A percentile compares a stretch with the other conserved stretches of the same genome.
Evolutionary conservation across 2,888 invertebrate genomes (phyloP).

Genomic region (Limnephilus rhombicus): DNA sequence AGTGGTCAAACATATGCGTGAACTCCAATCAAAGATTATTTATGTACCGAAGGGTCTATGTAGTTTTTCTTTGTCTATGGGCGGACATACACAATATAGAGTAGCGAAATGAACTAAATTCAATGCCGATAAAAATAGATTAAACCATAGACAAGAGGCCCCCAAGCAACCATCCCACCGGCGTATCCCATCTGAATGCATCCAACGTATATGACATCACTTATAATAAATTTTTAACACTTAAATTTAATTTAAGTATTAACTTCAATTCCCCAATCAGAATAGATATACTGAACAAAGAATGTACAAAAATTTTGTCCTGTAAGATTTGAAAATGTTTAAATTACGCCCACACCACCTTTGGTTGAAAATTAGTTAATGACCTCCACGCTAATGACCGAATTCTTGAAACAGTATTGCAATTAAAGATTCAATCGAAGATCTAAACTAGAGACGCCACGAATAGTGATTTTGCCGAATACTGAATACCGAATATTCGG

Average conservation of each 20-base stretch:
- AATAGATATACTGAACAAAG: background rate
- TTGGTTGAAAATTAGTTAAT: background rate
- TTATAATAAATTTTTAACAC: background rate
- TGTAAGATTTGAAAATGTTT: background rate
- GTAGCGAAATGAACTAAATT: conserved; percentile 37
- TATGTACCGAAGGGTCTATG: background rate
- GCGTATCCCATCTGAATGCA: background rate
- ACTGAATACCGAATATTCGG: too few relatives aligned
- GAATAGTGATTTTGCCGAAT: too few relatives aligned
- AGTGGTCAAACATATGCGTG: background rate
- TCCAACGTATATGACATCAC: conserved; percentile 16
- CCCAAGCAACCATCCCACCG: conserved; percentile 38
- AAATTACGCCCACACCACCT: background rate
- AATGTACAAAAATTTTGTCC: background rate
- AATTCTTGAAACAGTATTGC: background rate
- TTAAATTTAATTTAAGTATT: background rate
- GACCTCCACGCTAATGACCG: background rate
- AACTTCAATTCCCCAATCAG: background rate
- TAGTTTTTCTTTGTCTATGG: background rate
- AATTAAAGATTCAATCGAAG: background rate
- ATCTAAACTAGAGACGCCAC: too few relatives aligned
- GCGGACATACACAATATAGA: conserved; percentile 6
- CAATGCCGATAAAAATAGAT: conserved; percentile 2
- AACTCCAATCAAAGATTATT: background rate
- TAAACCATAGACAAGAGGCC: conserved; percentile 29